These are phyloP conservation scores for Pipistrellus nathusii DNA, from an alignment of 2,797 vertebrate species.

Conservation along the genomic window DNA sequence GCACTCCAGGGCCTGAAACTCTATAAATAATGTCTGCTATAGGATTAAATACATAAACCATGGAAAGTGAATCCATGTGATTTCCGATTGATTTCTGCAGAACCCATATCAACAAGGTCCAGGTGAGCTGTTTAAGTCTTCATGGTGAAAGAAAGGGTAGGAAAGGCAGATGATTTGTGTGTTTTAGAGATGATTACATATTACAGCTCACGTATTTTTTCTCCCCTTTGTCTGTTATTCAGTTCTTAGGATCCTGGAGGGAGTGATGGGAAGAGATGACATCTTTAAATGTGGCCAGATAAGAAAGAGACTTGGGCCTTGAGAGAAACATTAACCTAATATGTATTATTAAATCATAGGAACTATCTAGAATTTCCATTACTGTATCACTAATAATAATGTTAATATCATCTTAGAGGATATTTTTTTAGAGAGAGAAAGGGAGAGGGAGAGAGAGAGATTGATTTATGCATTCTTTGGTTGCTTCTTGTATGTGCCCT, in stretches of 20 bases:
- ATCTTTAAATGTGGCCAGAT: neutral
- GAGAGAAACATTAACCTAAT: slow-evolving; percentile 2
- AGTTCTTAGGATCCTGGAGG: neutral
- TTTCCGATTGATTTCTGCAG: neutral
- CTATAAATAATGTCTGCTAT: neutral
- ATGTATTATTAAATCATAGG: neutral
- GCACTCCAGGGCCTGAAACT: neutral
- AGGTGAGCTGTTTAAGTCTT: neutral
- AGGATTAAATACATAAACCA: neutral
- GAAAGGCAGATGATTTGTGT: neutral
- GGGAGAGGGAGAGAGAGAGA: too few species aligned
- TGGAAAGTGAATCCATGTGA: neutral
- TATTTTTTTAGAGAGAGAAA: neutral
- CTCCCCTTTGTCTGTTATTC: neutral
- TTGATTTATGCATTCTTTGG: too few species aligned
- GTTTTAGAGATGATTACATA: neutral
- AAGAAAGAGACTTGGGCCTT: neutral
- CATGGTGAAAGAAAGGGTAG: neutral
- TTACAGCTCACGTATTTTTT: neutral
- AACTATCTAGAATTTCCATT: neutral
- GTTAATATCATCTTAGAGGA: slow-evolving; percentile 28
- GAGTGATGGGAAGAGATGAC: neutral
- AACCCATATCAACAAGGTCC: neutral
- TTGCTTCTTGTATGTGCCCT: too few species aligned
- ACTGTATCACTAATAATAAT: slow-evolving; percentile 8